Conservation (phyloP, 2,113 vertebrate genomes). For the Labrus mixtus region DNA sequence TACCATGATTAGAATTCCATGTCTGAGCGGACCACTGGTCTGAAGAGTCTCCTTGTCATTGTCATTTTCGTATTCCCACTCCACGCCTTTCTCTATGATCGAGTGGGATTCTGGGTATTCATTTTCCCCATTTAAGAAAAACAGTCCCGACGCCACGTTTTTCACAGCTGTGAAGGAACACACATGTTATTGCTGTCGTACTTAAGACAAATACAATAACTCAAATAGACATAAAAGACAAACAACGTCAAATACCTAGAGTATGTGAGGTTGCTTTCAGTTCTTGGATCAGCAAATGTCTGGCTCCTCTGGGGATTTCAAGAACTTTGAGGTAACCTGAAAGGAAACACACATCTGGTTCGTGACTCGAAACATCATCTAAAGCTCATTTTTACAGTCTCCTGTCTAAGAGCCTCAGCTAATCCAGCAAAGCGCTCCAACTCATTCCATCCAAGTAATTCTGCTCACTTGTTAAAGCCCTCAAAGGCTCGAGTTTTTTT, state of each 20-base stretch:
- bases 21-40: conserved; percentile 91
- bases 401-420: conserved; percentile 18
- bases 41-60: conserved; percentile 92
- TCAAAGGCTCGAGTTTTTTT: not conserved
- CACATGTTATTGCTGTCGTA: not conserved
- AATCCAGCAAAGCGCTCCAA: conserved; percentile 32
- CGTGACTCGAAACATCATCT: conserved; percentile 19
- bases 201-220: not conserved
- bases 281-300: conserved; percentile 95
- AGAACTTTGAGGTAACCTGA: conserved; percentile 95
- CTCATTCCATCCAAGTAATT: conserved; percentile 17
- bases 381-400: conserved; percentile 30
- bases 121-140: conserved; percentile 91
- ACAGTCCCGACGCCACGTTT: conserved; percentile 91
- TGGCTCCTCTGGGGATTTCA: conserved; percentile 93
- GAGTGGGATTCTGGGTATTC: conserved; percentile 87
- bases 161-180: conserved; percentile 87
- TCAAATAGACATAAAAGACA: conserved; percentile 7
- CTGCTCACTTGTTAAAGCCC: conserved; percentile 18
- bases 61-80: conserved; percentile 96
- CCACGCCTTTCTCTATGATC: conserved; percentile 93
- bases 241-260: conserved; percentile 84
- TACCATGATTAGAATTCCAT: conserved; percentile 92
- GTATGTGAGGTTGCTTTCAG: conserved; percentile 87
- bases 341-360: conserved; percentile 58